A percentile compares a stretch with the other conserved stretches of the same genome.
Evolutionary conservation across 2,797 vertebrate genomes (phyloP).

Genomic region (Columba guinea): DNA sequence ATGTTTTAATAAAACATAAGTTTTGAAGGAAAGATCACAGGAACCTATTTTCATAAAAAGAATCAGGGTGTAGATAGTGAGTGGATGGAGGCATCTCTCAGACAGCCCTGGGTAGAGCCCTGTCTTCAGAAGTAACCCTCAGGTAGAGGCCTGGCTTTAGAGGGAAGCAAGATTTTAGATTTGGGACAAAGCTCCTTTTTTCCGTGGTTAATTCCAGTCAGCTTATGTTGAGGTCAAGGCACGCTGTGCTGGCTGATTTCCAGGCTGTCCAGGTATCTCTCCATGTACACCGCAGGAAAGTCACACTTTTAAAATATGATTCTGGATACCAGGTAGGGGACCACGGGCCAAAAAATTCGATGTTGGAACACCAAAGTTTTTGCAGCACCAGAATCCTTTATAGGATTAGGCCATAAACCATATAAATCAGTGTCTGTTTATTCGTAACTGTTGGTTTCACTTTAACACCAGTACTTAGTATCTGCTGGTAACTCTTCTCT

Average conservation of each 20-base stretch:
- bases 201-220: neutral
- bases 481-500: neutral
- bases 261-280: neutral
- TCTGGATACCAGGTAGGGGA: neutral
- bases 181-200: slow-evolving; percentile 6
- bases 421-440: neutral
- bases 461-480: neutral
- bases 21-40: slow-evolving; percentile 68
- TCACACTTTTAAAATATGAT: neutral
- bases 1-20: slow-evolving; percentile 71
- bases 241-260: neutral
- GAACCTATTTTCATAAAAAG: slow-evolving; percentile 64
- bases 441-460: neutral
- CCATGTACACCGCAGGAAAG: accelerated
- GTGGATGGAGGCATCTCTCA: slow-evolving; percentile 56
- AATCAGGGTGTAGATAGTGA: slow-evolving; percentile 51
- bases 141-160: neutral
- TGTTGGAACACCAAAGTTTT: neutral
- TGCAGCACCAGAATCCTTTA: neutral
- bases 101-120: slow-evolving; percentile 23
- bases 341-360: neutral
- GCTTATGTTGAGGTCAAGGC: neutral
- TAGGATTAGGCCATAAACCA: neutral
- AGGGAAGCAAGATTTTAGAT: neutral
- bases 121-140: slow-evolving; percentile 27